These are phyloP conservation scores for Crotalus tigris DNA, from an alignment of 2,113 vertebrate species.

Conservation along the genomic window DNA sequence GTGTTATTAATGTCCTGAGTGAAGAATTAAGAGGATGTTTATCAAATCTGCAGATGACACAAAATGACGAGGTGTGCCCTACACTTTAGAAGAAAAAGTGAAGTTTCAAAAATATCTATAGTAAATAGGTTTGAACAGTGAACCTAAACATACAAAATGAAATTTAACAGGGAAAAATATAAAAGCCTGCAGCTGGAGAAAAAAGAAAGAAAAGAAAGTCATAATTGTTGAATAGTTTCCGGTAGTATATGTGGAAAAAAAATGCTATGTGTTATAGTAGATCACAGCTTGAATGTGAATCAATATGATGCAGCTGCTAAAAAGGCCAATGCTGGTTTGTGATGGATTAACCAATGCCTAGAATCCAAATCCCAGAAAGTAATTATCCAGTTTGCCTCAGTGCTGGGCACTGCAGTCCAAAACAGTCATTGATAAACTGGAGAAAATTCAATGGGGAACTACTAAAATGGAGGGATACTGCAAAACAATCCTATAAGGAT, in stretches of 20 bases:
- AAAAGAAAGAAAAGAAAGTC: not conserved
- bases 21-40: not conserved
- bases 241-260: not conserved
- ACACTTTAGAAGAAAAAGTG: not conserved
- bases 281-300: not conserved
- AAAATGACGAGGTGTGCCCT: not conserved
- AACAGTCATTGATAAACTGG: not conserved
- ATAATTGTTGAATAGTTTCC: not conserved
- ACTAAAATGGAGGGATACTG: not conserved
- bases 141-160: not conserved
- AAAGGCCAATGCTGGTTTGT: not conserved
- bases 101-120: not conserved
- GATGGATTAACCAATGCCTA: not conserved
- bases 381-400: not conserved
- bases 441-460: not conserved
- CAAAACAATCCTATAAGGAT: not conserved
- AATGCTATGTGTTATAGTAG: not conserved
- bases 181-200: not conserved
- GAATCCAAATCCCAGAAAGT: not conserved
- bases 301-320: not conserved
- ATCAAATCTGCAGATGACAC: not conserved
- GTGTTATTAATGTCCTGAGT: not conserved
- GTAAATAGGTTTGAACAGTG: not conserved
- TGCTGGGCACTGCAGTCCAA: not conserved
- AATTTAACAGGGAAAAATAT: not conserved